Evolutionary conservation across 2,888 invertebrate genomes (phyloP).

Genomic region (Busseola fusca): DNA sequence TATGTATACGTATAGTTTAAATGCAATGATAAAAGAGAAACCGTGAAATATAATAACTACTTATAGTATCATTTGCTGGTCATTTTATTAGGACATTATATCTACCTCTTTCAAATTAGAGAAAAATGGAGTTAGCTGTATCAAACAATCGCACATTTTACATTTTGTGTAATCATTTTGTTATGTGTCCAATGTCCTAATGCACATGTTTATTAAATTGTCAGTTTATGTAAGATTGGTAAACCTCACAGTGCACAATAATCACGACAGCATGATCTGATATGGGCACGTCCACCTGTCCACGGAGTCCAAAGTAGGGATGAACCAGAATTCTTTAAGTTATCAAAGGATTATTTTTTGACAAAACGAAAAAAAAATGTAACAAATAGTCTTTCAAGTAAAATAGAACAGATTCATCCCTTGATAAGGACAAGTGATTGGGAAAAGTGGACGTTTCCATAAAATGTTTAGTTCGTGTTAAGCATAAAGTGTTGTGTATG

Average conservation of each 20-base stretch:
- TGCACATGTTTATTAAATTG: conserved; percentile 55
- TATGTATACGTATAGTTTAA: background rate
- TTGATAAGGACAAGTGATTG: background rate
- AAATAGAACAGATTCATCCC: conserved; percentile 3
- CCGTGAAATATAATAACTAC: background rate
- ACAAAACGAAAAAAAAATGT: too few species aligned
- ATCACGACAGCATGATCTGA: conserved; percentile 34
- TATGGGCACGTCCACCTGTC: conserved; percentile 18
- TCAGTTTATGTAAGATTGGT: conserved; percentile 36
- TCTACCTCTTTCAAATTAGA: background rate
- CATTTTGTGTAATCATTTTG: conserved; percentile 46
- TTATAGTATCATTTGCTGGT: background rate
- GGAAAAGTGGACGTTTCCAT: conserved; percentile 27
- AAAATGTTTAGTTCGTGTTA: conserved; percentile 41
- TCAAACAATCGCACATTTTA: conserved; percentile 50
- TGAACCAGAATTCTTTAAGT: conserved; percentile 1
- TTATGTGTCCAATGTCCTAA: conserved; percentile 58
- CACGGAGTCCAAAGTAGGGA: background rate
- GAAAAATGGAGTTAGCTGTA: conserved; percentile 37
- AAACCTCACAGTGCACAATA: conserved; percentile 48
- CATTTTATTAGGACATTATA: background rate
- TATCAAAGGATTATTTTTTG: background rate
- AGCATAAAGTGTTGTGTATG: conserved; percentile 56
- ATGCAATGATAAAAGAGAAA: background rate
- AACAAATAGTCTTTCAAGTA: background rate